Base-by-base conservation (phyloP, 2,888 invertebrate species). In the Carpatolechia fugitivella region DNA sequence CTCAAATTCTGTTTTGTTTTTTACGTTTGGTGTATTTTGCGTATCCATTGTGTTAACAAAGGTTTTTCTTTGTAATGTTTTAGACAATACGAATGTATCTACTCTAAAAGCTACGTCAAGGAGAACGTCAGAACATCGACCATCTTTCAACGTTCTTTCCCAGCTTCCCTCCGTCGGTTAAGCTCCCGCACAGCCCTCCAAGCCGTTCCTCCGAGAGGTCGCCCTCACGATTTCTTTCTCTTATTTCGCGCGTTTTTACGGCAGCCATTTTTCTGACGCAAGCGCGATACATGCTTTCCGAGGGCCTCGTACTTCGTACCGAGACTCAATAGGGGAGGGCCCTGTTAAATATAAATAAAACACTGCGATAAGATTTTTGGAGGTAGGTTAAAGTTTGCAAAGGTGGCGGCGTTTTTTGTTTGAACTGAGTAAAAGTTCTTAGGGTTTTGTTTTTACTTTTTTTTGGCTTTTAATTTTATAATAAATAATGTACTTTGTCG, bases 231-330 rank as follows among this genome's bases (percentile, higher is more conserved):
- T 71, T 85, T 88, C 85, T 87, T 88, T 87, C 85, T 88, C 85
- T 88, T 88, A 86, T 89, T 89, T 87, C 82, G 80, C 76, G 70
- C 64, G 69, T 82, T 88, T 85, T 90, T 89, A 82, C 76, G 76
- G 79, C 66, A 74, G 90, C 90, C 90, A 90, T 90, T 85, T 88
- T 89, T 83, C 65, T 68, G 64, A 71, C 90, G 86, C 90, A 81
- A 69, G 90, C 90, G 90, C 80, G 68, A 48, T 70, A 53, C 56
- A 29, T 46, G n/a, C 55, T n/a, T n/a, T n/a, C n/a, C n/a, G n/a
- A n/a, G n/a, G n/a, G n/a, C 33, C 31, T 16, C 16, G 47, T 13
- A 31, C 14, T 30, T 16, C 16, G 13, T 35, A 33, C 33, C 48
- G 18, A 18, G n/a, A 16, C 11, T 41, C 13, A 24, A 44, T 40